A percentile compares a stretch with the other conserved stretches of the same genome.
Conservation (phyloP, 2,888 invertebrate species). For the Hypercompe scribonia region DNA sequence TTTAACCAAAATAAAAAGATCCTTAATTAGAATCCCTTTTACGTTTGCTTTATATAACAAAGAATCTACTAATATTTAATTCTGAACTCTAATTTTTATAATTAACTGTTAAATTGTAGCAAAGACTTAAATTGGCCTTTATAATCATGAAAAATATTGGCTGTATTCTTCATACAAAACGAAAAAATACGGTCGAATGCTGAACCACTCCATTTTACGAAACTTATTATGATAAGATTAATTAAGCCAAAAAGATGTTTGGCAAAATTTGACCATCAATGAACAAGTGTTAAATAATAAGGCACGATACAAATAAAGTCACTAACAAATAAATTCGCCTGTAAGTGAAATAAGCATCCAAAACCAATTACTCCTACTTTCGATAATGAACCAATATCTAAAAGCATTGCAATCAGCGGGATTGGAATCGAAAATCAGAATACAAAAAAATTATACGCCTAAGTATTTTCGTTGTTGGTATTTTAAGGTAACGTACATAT, state of each 20-base stretch:
- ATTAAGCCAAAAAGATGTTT: no score
- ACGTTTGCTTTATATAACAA: neutral
- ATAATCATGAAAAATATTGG: neutral
- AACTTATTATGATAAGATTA: neutral
- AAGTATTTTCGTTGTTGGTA: conserved; percentile 39
- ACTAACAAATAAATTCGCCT: conserved; percentile 33
- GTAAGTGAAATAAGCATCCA: conserved; percentile 34
- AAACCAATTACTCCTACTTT: conserved; percentile 37
- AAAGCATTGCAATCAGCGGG: conserved; percentile 48
- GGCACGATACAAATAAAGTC: neutral
- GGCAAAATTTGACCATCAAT: neutral
- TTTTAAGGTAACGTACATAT: conserved; percentile 40
- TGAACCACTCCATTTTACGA: neutral
- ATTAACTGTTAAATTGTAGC: neutral
- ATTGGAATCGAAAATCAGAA: conserved; percentile 34
- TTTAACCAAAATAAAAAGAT: neutral
- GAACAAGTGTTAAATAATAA: neutral
- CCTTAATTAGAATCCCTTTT: neutral
- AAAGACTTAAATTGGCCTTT: neutral
- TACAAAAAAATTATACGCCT: conserved; percentile 27
- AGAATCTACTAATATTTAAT: neutral
- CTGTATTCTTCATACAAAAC: no score
- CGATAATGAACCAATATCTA: conserved; percentile 47
- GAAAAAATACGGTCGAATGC: neutral
- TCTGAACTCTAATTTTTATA: neutral